Conservation (phyloP, 2,113 vertebrate species). For the Leptobrachium leishanense region DNA sequence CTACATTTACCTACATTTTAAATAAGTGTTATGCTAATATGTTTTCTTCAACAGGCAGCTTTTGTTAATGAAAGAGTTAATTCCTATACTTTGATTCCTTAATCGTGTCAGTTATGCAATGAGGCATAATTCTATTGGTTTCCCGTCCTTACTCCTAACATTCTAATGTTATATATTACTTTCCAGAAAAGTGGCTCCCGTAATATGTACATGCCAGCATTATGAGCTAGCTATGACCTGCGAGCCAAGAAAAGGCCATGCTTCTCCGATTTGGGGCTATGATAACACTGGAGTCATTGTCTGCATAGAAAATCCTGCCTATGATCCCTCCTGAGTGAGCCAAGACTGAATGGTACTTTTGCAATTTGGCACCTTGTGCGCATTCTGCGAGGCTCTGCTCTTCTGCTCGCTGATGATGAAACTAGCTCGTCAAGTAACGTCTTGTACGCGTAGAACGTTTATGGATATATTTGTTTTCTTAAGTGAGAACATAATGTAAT, state of each 20-base stretch:
- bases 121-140: no score
- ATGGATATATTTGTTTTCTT: slow-evolving; percentile 2
- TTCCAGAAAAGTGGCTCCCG: no score
- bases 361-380: slow-evolving; percentile 29
- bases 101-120: no score
- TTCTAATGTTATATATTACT: no score
- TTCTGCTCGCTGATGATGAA: slow-evolving; percentile 15
- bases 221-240: slow-evolving; percentile 11
- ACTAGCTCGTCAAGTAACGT: not conserved
- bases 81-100: no score
- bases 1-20: no score
- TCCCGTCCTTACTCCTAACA: no score
- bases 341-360: slow-evolving; percentile 43
- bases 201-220: not conserved
- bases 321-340: slow-evolving; percentile 27
- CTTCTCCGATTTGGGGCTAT: slow-evolving; percentile 21
- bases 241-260: slow-evolving; percentile 27
- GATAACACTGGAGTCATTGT: slow-evolving; percentile 40
- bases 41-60: no score
- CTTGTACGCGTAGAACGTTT: no score
- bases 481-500: slow-evolving; percentile 17
- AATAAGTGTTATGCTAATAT: no score
- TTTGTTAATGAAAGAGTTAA: no score
- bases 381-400: slow-evolving; percentile 9
- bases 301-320: slow-evolving; percentile 28